Base-by-base conservation (phyloP, 2,113 vertebrate species). In the Aythya baeri region DNA sequence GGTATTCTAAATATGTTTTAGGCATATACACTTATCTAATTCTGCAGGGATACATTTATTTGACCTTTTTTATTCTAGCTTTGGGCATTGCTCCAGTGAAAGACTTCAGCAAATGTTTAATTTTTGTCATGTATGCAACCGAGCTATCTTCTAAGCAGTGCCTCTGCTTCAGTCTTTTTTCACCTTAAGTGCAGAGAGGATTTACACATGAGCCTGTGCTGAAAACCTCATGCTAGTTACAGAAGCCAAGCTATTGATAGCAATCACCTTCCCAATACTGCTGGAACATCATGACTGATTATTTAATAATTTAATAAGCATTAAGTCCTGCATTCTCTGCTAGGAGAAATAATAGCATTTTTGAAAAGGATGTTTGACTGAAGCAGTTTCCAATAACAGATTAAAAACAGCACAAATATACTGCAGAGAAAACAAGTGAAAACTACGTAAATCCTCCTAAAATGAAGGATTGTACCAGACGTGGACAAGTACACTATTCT, bases 61-160 rank as follows among this genome's bases (percentile, higher is more conserved):
- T 57, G 4, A 50, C 6, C 61, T 72, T n/a, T 67, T 29, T 44
- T 5, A 22, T n/a, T 58, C 63, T 36, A n/a, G 15, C 46, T 88
- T 62, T 36, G 18, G 14, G 26, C 32, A 78, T 55, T 91, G 20
- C 13, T 75, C 68, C 38, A 72, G 11, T 43, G 31, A 84, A 78
- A 59, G 4, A 31, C 6, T 86, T 85, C 1, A 92, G 38, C 17
- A 78, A 55, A 68, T 7, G 7, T 32, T 68, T 63, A 6, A 26
- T 67, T 87, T 89, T 76, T 7, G n/a, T 25, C 1, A 3, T 10
- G 8, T 11, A 36, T 46, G 6, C 18, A 79, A 82, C 1, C 0
- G 1, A 78, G 13, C 2, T 11, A 21, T 54, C 17, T 78, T 72
- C 49, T 61, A 43, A 31, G 11, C 16, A 63, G 17, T 6, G 4